These are phyloP conservation scores for Zelostemma sp. DNA, from an alignment of 1,140 invertebrate species.

Conservation along the genomic window DNA sequence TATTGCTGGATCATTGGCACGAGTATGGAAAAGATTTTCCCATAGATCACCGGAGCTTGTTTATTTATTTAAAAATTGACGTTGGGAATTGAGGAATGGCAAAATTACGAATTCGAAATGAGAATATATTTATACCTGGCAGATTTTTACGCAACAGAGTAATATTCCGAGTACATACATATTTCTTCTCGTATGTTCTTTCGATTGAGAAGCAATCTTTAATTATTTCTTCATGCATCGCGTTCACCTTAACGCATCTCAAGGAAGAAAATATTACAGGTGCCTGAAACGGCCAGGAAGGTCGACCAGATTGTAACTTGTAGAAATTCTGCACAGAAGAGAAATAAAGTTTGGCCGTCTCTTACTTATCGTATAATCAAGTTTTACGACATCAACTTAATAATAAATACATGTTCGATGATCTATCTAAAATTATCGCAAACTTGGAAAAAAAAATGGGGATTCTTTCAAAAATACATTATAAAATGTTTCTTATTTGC, in stretches of 20 bases:
- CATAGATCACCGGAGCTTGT: too few species aligned
- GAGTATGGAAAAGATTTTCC: too few species aligned
- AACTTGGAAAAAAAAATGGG: slow-evolving; percentile 17
- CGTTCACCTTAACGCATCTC: slow-evolving; percentile 31
- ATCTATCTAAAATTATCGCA: background rate
- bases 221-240: slow-evolving; percentile 12
- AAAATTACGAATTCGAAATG: slow-evolving; percentile 6
- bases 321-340: slow-evolving; percentile 38
- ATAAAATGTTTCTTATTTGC: too few species aligned
- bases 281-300: slow-evolving; percentile 28
- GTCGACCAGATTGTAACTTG: slow-evolving; percentile 42
- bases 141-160: too few species aligned
- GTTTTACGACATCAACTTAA: slow-evolving; percentile 47
- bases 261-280: slow-evolving; percentile 40
- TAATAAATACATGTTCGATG: slow-evolving; percentile 24
- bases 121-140: background rate
- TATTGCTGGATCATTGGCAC: too few species aligned
- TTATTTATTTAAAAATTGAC: too few species aligned
- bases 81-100: too few species aligned
- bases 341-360: slow-evolving; percentile 38
- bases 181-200: slow-evolving; percentile 7
- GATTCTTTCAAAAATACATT: background rate
- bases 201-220: slow-evolving; percentile 4
- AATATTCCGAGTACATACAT: too few species aligned
- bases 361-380: slow-evolving; percentile 44